Percentiles rank a stretch among this genome's conserved stretches.
Conservation (phyloP, 1,140 invertebrate genomes). For the Drosophila pandora region DNA sequence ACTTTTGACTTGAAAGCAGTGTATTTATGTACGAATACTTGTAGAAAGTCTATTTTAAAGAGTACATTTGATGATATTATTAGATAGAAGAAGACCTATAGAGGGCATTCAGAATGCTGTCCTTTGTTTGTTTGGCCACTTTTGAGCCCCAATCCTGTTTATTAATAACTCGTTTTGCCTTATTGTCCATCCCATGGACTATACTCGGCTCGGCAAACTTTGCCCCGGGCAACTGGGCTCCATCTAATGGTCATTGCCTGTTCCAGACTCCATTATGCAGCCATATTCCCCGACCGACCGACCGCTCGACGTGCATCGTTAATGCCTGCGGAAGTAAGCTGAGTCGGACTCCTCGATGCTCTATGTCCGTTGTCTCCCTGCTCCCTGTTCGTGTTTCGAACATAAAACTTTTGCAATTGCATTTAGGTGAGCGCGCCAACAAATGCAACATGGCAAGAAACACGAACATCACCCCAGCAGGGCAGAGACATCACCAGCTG, state of each 20-base stretch:
- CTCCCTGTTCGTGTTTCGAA: slow-evolving; percentile 37
- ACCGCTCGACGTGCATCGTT: slow-evolving; percentile 42
- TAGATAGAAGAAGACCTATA: background rate
- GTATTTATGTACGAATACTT: background rate
- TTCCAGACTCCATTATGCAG: slow-evolving; percentile 72
- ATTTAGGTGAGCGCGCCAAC: slow-evolving; percentile 47
- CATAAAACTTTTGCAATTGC: slow-evolving; percentile 72
- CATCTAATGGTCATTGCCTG: slow-evolving; percentile 76
- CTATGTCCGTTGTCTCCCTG: slow-evolving; percentile 14
- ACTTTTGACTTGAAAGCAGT: background rate
- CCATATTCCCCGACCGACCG: slow-evolving; percentile 5
- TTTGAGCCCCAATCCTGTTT: slow-evolving; percentile 51
- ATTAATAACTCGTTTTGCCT: slow-evolving; percentile 74
- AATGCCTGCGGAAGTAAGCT: slow-evolving; percentile 61
- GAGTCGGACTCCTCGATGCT: slow-evolving; percentile 36
- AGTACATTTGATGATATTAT: too few species aligned
- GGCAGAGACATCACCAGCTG: slow-evolving; percentile 6
- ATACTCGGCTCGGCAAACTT: slow-evolving; percentile 31
- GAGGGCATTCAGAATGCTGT: background rate
- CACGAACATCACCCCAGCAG: background rate
- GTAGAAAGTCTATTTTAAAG: background rate
- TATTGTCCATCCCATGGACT: slow-evolving; percentile 56
- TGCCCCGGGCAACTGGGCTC: slow-evolving; percentile 61
- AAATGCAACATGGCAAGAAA: slow-evolving; percentile 4
- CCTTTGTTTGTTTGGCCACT: background rate